Percentiles rank a stretch among this genome's conserved stretches.
These are phyloP conservation scores for Myoxocephalus aenaeus DNA, from an alignment of 2,797 vertebrate genomes.

Conservation along the genomic window DNA sequence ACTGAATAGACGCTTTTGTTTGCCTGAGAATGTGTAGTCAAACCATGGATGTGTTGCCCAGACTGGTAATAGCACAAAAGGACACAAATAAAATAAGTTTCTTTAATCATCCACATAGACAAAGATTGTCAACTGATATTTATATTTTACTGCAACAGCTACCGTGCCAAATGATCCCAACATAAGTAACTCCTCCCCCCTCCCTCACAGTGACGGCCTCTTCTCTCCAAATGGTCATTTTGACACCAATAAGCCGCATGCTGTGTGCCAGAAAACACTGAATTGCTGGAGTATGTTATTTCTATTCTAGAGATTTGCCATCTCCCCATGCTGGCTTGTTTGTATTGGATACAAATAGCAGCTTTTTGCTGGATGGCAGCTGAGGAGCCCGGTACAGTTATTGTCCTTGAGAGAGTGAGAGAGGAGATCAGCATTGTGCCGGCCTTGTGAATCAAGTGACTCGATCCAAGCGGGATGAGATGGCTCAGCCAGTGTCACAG, in stretches of 20 bases:
- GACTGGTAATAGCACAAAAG: slow-evolving; percentile 3
- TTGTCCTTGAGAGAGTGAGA: slow-evolving; percentile 72
- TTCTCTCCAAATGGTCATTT: slow-evolving; percentile 45
- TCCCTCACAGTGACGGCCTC: slow-evolving; percentile 18
- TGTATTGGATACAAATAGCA: slow-evolving; percentile 60
- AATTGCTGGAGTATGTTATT: slow-evolving; percentile 24
- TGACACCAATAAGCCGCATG: slow-evolving; percentile 41
- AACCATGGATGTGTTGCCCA: not conserved
- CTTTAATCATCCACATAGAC: not conserved
- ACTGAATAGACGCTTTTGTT: slow-evolving; percentile 29
- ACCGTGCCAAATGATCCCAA: slow-evolving; percentile 22
- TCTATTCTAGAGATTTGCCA: slow-evolving; percentile 28
- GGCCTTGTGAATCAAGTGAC: slow-evolving; percentile 69
- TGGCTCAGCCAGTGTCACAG: slow-evolving; percentile 59
- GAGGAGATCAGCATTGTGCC: slow-evolving; percentile 56
- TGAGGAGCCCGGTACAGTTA: slow-evolving; percentile 57
- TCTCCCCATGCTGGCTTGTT: slow-evolving; percentile 51
- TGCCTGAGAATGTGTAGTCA: slow-evolving; percentile 8
- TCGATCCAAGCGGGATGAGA: slow-evolving; percentile 37
- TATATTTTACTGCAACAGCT: slow-evolving; percentile 11
- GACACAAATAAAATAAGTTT: not conserved
- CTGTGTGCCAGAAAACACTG: slow-evolving; percentile 49
- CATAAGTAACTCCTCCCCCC: slow-evolving; percentile 8
- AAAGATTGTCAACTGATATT: not conserved
- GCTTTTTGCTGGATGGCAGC: slow-evolving; percentile 53